Evolutionary conservation across 1,140 invertebrate genomes (phyloP).

Genomic region (Drosophila kikkawai): DNA sequence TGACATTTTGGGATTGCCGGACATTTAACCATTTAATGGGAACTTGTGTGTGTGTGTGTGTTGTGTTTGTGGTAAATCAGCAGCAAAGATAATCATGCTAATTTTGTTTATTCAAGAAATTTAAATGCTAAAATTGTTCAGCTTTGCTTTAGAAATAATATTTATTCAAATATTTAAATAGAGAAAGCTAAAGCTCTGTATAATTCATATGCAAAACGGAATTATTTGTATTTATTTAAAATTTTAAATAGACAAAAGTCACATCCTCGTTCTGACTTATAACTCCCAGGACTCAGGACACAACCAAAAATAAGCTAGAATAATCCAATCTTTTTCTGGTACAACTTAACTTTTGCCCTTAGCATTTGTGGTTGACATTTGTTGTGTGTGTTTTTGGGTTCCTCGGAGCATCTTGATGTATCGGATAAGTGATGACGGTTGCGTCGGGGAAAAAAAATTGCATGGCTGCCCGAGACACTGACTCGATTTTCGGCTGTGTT

Average conservation of each 20-base stretch:
- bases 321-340: slow-evolving; percentile 31
- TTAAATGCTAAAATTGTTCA: neutral
- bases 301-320: slow-evolving; percentile 1
- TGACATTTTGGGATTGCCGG: slow-evolving; percentile 32
- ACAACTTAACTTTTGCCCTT: slow-evolving; percentile 19
- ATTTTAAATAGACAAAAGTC: neutral
- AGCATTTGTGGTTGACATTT: slow-evolving; percentile 28
- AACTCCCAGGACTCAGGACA: neutral
- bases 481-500: slow-evolving; percentile 30
- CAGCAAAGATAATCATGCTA: slow-evolving; percentile 2
- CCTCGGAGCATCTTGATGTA: slow-evolving; percentile 20
- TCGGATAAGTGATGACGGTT: slow-evolving; percentile 56
- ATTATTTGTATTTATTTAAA: neutral
- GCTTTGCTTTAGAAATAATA: neutral
- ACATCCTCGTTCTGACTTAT: neutral
- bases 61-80: slow-evolving; percentile 24
- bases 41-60: slow-evolving; percentile 13
- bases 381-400: neutral
- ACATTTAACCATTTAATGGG: slow-evolving; percentile 1
- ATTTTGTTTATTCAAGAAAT: neutral
- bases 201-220: neutral
- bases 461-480: slow-evolving; percentile 8
- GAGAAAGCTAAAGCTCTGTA: neutral
- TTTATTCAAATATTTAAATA: neutral
- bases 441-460: slow-evolving; percentile 8